Conservation (phyloP, 2,888 invertebrate species). For the Encarsia formosa region DNA sequence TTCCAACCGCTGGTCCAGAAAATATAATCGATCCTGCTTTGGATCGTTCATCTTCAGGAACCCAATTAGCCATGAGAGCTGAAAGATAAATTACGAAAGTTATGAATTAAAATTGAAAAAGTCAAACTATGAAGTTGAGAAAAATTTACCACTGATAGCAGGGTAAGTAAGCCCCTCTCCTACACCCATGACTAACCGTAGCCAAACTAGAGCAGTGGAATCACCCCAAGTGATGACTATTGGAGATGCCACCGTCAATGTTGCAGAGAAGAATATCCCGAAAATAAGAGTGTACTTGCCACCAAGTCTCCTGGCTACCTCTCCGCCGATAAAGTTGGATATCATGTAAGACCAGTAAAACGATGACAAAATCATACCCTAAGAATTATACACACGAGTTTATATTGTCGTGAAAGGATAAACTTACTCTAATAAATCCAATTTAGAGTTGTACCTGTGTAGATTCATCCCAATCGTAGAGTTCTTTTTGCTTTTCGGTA, state of each 20-base stretch:
- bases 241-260: conserved; percentile 75
- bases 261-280: conserved; percentile 72
- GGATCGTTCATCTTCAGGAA: conserved; percentile 68
- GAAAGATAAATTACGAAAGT: too few relatives aligned
- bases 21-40: conserved; percentile 72
- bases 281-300: conserved; percentile 78
- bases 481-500: background rate
- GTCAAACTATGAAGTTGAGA: too few relatives aligned
- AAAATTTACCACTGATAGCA: conserved; percentile 74
- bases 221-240: conserved; percentile 63
- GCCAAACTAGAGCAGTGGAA: conserved; percentile 62
- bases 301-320: conserved; percentile 72
- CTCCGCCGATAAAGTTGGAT: conserved; percentile 74
- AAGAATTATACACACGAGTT: too few relatives aligned
- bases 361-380: conserved; percentile 70
- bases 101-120: too few relatives aligned
- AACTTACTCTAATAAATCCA: too few relatives aligned
- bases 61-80: conserved; percentile 74
- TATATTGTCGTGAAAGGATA: too few relatives aligned
- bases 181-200: conserved; percentile 71
- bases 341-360: conserved; percentile 79
- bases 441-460: conserved; percentile 34
- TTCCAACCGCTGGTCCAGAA: conserved; percentile 69
- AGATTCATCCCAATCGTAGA: conserved; percentile 3
- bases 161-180: conserved; percentile 79